Evolutionary conservation across 2,113 vertebrate species (phyloP), one percentile per base, ranked within the genome.

Genomic region (Polypterus bichir): DNA sequence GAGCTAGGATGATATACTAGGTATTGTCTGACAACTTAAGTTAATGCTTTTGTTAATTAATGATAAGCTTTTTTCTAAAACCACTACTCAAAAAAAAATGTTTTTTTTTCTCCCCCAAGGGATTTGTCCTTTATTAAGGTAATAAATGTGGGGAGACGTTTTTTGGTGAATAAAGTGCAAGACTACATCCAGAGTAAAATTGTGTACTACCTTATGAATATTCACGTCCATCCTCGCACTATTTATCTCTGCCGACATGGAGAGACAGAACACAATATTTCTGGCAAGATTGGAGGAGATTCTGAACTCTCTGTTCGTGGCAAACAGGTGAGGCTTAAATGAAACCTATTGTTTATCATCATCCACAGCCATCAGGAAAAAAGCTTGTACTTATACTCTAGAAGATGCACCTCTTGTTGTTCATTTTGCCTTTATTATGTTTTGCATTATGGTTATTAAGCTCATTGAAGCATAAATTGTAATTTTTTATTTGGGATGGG

Each of bases 161-260:
- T 95, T 68, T 79, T 97, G 61, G 94, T 98, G 55, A 98, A 97
- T 81, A 83, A 87, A 59, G 89, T 98, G 46, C 93, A 95, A 66
- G 94, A 98, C 80, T 98, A 98, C 79, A 98, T 98, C 84, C 95
- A 98, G 85, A 98, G 94, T 64, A 97, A 94, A 74, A 98, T 98
- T 0, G 95, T 98, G 53, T 98, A 97, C 85, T 98, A 98, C 79
- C 90, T 97, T 71, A 98, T 97, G 94, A 98, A 98, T 79, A 97
- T 98, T 73, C 92, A 94, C 0, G 92, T 97, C 57, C 89, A 95
- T 77, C 92, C 92, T 0, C 93, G 95, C 62, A 94, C 92, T 77
- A 96, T 98, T 78, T 98, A 97, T 82, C 85, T 98, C 44, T 97
- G 94, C 77, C 87, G 95, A 9, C 95, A 98, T 0, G 95, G 94